Evolutionary conservation across 2,797 vertebrate species (phyloP), one percentile per base, ranked within the genome.

Genomic region (Sphaeramia orbicularis): DNA sequence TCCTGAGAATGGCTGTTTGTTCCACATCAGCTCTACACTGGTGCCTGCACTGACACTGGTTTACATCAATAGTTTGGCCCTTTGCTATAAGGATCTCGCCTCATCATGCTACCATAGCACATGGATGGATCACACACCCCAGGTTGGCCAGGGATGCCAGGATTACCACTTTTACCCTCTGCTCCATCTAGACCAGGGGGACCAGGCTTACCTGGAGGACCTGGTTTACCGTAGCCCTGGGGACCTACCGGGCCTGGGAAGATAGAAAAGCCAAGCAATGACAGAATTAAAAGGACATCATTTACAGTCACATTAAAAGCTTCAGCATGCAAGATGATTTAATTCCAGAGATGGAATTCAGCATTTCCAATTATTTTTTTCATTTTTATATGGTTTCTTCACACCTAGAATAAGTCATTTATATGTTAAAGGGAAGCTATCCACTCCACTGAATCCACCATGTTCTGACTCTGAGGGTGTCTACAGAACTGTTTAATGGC

Each of bases 41-140:
- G 65, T 83, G 83, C 75, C 80, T 83, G 78, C 87, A 86, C 64
- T 79, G 78, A 85, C 45, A 70, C 67, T 68, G 65, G 56, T 18
- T 48, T 73, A 53, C 54, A 30, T 92, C 94, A 99, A 94, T 98
- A 99, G 90, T 95, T 97, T 84, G 97, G 97, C 85, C 97, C 97
- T 95, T 99, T 99, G 90, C 95, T 95, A 87, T 96, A 99, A 56
- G 95, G 92, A 92, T 96, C 94, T 91, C 94, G 94, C 78, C 97
- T 93, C 79, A 96, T 95, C 90, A 97, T 94, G 54, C 93, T 92
- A 76, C 95, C 92, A 52, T 99, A 98, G 90, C 98, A 99, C 61
- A 97, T 85, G 3, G 96, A 96, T 47, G 96, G 97, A 78, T 98
- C 96, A 69, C 98, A 99, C 76, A 96, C 92, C 65, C 98, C 98